These are phyloP conservation scores for Eustalomyia histrio DNA, from an alignment of 2,888 invertebrate genomes.

Conservation along the genomic window DNA sequence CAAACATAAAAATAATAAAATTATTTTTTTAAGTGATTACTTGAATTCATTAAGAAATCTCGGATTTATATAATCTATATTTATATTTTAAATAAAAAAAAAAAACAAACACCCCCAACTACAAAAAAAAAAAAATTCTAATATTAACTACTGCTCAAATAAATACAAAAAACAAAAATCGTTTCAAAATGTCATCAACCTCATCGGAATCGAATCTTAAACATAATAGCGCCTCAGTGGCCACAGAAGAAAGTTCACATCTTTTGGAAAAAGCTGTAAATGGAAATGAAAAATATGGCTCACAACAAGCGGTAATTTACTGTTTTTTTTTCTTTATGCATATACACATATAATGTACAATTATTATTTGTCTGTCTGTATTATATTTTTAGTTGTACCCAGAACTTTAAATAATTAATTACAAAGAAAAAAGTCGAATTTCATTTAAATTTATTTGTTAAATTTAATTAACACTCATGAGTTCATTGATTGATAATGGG, in stretches of 20 bases:
- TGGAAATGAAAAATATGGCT: conserved; percentile 75
- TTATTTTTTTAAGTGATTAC: neutral
- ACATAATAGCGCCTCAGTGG: conserved; percentile 67
- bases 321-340: conserved; percentile 28
- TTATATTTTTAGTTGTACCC: conserved; percentile 16
- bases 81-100: conserved; percentile 25
- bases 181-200: conserved; percentile 64
- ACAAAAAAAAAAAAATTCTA: conserved; percentile 9
- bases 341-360: neutral
- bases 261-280: conserved; percentile 75
- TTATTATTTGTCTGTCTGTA: conserved; percentile 11
- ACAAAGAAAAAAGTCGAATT: too few relatives aligned
- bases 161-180: neutral
- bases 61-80: conserved; percentile 41
- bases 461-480: too few relatives aligned
- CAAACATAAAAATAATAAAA: conserved; percentile 25
- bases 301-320: conserved; percentile 76
- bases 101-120: conserved; percentile 22
- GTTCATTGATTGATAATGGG: too few relatives aligned
- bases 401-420: neutral
- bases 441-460: too few relatives aligned
- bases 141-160: conserved; percentile 4
- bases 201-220: conserved; percentile 67
- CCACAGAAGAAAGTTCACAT: conserved; percentile 76
- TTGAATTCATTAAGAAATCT: conserved; percentile 30